Evolutionary conservation across 35 echinoderm and acorn worm genomes (phyloP).

Genomic region (Anneissia japonica): DNA sequence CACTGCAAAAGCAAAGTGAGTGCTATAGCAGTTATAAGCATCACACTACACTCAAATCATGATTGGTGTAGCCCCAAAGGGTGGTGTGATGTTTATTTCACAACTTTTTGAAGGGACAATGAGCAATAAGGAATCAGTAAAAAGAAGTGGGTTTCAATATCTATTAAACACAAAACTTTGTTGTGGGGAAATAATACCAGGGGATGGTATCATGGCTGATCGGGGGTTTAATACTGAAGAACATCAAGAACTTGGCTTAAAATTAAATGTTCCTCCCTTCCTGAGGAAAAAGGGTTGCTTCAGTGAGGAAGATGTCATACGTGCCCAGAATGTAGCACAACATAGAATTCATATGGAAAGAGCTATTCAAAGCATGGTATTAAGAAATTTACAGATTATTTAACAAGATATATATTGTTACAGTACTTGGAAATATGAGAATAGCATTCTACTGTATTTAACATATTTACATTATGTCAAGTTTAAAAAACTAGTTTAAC

Average conservation of each 20-base stretch:
- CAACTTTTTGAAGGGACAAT: conserved; percentile 23
- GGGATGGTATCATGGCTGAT: conserved; percentile 14
- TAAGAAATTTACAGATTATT: too few relatives aligned
- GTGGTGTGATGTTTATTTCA: conserved; percentile 19
- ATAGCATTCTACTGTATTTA: too few relatives aligned
- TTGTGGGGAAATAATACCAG: background rate
- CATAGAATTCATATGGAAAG: conserved; percentile 15
- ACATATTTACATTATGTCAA: too few relatives aligned
- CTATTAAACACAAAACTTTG: background rate
- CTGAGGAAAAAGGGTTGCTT: conserved; percentile 10
- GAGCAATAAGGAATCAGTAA: conserved; percentile 8
- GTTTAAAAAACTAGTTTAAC: too few relatives aligned
- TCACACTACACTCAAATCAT: conserved; percentile 15
- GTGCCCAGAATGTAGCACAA: background rate
- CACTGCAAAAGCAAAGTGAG: conserved; percentile 10
- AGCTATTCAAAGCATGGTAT: too few relatives aligned
- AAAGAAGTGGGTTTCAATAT: conserved; percentile 10
- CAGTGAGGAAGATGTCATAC: background rate
- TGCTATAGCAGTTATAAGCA: conserved; percentile 18
- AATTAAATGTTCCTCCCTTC: conserved; percentile 8
- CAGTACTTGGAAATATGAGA: too few relatives aligned
- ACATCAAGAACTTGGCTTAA: background rate
- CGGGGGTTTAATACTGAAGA: conserved; percentile 12
- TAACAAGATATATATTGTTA: too few relatives aligned
- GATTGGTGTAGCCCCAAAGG: conserved; percentile 2